Percentiles rank a stretch among this genome's conserved stretches.
These are phyloP conservation scores for Clinocottus analis DNA, from an alignment of 2,113 vertebrate genomes.

Conservation along the genomic window DNA sequence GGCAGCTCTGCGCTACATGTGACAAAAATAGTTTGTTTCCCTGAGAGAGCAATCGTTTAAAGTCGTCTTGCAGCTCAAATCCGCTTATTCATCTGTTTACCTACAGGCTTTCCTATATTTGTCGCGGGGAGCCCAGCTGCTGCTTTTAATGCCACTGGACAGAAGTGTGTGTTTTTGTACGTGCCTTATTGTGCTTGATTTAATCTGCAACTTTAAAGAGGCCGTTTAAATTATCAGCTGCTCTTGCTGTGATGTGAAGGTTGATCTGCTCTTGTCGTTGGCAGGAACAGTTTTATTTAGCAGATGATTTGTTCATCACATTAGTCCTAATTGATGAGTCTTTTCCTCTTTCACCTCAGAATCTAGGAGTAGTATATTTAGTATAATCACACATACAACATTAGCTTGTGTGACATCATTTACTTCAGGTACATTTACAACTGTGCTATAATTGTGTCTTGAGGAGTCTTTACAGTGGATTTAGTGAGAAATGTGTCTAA, in stretches of 20 bases:
- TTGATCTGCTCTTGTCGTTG: conserved; percentile 9
- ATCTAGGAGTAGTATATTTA: not conserved
- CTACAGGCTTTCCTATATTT: conserved; percentile 64
- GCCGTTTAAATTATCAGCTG: conserved; percentile 26
- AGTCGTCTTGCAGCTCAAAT: conserved; percentile 57
- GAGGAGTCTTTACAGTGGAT: conserved; percentile 3
- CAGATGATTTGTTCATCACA: conserved; percentile 2
- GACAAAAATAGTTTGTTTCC: conserved; percentile 63
- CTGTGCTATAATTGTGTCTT: not conserved
- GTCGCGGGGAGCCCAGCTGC: conserved; percentile 32
- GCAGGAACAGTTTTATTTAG: not conserved
- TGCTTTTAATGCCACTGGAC: conserved; percentile 27
- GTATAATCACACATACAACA: not conserved
- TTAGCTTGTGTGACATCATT: not conserved
- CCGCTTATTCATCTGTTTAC: conserved; percentile 73
- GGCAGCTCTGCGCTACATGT: conserved; percentile 55
- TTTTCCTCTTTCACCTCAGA: not conserved
- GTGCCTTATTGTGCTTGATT: not conserved
- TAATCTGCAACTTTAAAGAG: conserved; percentile 31
- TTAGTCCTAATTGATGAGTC: not conserved
- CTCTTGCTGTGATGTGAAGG: conserved; percentile 20
- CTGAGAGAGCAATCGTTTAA: conserved; percentile 65
- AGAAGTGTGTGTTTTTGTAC: conserved; percentile 18
- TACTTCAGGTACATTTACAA: conserved; percentile 19
- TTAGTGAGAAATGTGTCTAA: conserved; percentile 16